These are phyloP conservation scores for Erebia ligea DNA, from an alignment of 2,888 invertebrate genomes.

Conservation along the genomic window DNA sequence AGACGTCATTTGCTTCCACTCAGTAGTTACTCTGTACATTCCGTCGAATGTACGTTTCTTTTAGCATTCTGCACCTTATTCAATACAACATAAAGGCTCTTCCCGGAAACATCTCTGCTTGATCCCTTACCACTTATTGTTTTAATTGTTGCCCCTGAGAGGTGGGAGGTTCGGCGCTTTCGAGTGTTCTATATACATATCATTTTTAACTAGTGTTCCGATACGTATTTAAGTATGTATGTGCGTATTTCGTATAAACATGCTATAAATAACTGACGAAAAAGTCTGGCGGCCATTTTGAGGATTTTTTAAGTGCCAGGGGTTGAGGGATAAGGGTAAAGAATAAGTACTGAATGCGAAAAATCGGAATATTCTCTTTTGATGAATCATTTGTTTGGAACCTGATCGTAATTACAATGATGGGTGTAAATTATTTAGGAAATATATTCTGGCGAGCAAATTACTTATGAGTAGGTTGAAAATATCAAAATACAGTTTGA, in stretches of 20 bases:
- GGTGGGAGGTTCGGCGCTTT: constrained; percentile 76
- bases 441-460: neutral
- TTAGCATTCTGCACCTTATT: constrained; percentile 28
- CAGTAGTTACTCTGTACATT: constrained; percentile 61
- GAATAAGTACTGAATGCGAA: neutral
- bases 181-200: constrained; percentile 65
- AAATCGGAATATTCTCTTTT: constrained; percentile 2
- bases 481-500: too few species aligned
- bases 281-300: constrained; percentile 34
- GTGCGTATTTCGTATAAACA: constrained; percentile 11
- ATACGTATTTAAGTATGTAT: constrained; percentile 15
- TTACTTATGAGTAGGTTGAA: neutral
- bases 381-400: constrained; percentile 1
- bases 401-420: neutral
- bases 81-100: constrained; percentile 3
- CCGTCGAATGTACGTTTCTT: constrained; percentile 9
- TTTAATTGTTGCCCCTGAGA: constrained; percentile 79
- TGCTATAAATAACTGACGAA: constrained; percentile 11
- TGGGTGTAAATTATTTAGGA: neutral
- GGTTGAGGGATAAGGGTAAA: constrained; percentile 16
- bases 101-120: neutral
- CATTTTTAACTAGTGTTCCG: constrained; percentile 45
- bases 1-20: constrained; percentile 71
- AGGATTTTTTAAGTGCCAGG: constrained; percentile 19
- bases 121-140: constrained; percentile 64